These are phyloP conservation scores for Atherinomorus stipes DNA, from an alignment of 2,113 vertebrate species.

Conservation along the genomic window DNA sequence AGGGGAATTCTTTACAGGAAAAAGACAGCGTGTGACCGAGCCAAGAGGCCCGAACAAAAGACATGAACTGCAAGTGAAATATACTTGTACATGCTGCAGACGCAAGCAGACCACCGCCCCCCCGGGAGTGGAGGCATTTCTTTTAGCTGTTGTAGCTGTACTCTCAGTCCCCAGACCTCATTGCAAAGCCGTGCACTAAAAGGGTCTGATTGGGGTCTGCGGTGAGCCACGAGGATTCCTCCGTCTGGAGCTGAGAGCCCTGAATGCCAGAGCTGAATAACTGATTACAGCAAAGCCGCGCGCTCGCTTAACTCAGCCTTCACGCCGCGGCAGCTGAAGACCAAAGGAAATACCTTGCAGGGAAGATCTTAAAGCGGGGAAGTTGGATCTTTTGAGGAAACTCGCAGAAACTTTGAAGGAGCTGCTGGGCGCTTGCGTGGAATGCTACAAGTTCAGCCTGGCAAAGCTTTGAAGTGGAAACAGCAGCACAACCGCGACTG, in stretches of 20 bases:
- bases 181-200: constrained; percentile 27
- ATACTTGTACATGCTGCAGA: constrained; percentile 34
- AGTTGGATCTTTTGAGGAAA: constrained; percentile 29
- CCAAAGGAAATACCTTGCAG: constrained; percentile 41
- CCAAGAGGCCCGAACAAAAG: constrained; percentile 44
- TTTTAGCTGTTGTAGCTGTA: constrained; percentile 8
- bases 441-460: not conserved
- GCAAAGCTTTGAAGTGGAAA: constrained; percentile 56
- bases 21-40: constrained; percentile 44
- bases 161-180: constrained; percentile 26
- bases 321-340: constrained; percentile 24
- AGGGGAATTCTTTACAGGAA: constrained; percentile 49
- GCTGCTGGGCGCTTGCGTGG: constrained; percentile 6
- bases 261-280: constrained; percentile 61
- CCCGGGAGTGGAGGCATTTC: constrained; percentile 28
- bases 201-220: constrained; percentile 50
- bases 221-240: constrained; percentile 60
- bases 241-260: constrained; percentile 46
- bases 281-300: constrained; percentile 58
- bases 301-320: constrained; percentile 41
- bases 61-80: constrained; percentile 57
- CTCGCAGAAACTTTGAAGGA: constrained; percentile 40
- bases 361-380: constrained; percentile 32
- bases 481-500: constrained; percentile 15
- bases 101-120: constrained; percentile 46